phyloP scores from a whole-genome alignment of 2,113 vertebrate genomes.

The Trichechus manatus region DNA sequence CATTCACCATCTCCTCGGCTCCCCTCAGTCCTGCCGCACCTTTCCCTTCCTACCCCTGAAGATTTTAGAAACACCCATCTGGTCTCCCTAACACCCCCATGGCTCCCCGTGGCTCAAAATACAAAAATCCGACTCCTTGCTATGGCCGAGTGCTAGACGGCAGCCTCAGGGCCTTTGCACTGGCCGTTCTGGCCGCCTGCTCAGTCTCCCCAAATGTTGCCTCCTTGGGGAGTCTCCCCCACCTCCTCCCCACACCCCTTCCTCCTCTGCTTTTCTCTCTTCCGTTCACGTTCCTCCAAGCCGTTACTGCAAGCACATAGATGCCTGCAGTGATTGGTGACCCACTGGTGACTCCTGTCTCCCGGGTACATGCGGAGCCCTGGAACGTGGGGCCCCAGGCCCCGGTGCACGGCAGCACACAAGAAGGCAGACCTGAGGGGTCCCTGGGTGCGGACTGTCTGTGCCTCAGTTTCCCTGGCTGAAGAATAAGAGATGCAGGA shows the following conservation, averaged over 20 bases:
- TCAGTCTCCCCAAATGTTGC: background rate
- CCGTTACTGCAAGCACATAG: background rate
- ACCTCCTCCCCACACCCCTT: accelerated
- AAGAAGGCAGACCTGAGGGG: background rate
- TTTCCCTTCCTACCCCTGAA: too few relatives aligned
- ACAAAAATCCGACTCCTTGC: background rate
- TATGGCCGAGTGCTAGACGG: too few relatives aligned
- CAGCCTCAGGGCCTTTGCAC: background rate
- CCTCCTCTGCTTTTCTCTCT: background rate
- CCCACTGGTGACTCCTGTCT: too few relatives aligned
- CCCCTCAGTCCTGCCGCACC: too few relatives aligned
- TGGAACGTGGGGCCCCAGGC: background rate
- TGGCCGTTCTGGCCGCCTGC: background rate
- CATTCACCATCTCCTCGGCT: too few relatives aligned
- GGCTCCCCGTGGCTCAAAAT: background rate
- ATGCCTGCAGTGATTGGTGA: background rate
- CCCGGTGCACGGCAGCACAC: accelerated
- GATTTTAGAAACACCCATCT: too few relatives aligned
- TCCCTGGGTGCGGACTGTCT: background rate
- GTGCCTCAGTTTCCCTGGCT: background rate
- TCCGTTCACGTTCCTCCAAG: background rate
- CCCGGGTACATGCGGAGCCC: too few relatives aligned
- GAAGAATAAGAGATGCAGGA: background rate
- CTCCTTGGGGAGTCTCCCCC: background rate
- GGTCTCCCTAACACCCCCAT: too few relatives aligned